A percentile compares a stretch with the other conserved stretches of the same genome.
Evolutionary conservation across 2,113 vertebrate genomes (phyloP).

Genomic region (Scatophagus argus): DNA sequence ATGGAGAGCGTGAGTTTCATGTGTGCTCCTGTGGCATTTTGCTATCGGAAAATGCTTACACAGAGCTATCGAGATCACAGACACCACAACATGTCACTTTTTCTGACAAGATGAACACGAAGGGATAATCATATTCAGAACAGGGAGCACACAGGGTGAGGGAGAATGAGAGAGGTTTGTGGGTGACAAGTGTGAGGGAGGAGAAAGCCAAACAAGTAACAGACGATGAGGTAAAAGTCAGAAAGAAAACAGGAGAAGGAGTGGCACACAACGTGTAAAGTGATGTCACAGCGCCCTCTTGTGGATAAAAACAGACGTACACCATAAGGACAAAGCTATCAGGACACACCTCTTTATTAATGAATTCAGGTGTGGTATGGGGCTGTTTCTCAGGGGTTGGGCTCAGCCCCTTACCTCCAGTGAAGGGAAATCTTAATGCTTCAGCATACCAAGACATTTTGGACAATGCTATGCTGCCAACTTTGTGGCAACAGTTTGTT

Average conservation of each 20-base stretch:
- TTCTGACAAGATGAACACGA: slow-evolving; percentile 41
- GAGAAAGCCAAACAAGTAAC: slow-evolving; percentile 16
- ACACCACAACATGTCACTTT: slow-evolving; percentile 24
- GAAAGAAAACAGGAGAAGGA: neutral
- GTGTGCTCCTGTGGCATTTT: slow-evolving; percentile 29
- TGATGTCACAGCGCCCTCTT: slow-evolving; percentile 72
- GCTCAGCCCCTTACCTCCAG: too few relatives aligned
- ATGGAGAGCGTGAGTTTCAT: slow-evolving; percentile 14
- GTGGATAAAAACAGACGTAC: slow-evolving; percentile 67
- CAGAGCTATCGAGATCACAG: slow-evolving; percentile 40
- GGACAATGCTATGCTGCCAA: too few relatives aligned
- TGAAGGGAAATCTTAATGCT: too few relatives aligned
- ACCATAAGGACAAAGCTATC: too few relatives aligned
- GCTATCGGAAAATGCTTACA: slow-evolving; percentile 45
- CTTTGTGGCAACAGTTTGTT: too few relatives aligned
- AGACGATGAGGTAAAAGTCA: slow-evolving; percentile 14
- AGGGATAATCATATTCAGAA: slow-evolving; percentile 38
- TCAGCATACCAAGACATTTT: too few relatives aligned
- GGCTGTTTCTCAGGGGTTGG: too few relatives aligned
- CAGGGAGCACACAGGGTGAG: neutral
- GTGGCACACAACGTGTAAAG: neutral
- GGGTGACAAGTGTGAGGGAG: slow-evolving; percentile 23
- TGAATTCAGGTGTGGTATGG: too few relatives aligned
- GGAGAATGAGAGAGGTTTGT: neutral
- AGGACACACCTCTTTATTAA: too few relatives aligned